Conservation (phyloP, 2,888 invertebrate species). For the Phytoseiulus persimilis region DNA sequence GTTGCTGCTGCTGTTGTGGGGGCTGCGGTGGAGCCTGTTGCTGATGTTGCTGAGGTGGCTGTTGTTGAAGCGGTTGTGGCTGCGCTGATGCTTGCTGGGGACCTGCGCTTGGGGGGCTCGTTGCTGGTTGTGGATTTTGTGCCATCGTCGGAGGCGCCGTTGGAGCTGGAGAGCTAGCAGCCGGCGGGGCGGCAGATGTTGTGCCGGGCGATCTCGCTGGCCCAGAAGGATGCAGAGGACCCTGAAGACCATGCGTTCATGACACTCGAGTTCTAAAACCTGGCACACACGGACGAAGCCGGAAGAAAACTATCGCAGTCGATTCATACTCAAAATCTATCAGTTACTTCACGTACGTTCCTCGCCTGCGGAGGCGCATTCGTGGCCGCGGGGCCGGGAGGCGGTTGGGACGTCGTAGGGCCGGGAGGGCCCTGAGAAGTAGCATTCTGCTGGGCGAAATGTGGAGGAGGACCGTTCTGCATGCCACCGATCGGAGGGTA, state of each 20-base stretch:
- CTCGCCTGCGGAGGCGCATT: background rate
- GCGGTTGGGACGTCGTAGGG: slow-evolving; percentile 19
- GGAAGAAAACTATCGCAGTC: background rate
- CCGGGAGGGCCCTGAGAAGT: slow-evolving; percentile 42
- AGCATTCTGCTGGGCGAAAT: slow-evolving; percentile 41
- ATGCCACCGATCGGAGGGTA: slow-evolving; percentile 41
- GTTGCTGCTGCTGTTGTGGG: background rate
- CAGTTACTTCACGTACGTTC: background rate
- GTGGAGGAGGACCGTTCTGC: slow-evolving; percentile 22
- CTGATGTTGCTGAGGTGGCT: background rate
- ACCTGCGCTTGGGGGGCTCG: background rate
- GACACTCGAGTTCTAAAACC: background rate
- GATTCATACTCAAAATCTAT: background rate
- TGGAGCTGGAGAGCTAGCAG: slow-evolving; percentile 42
- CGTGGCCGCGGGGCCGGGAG: background rate
- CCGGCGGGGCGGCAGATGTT: slow-evolving; percentile 25
- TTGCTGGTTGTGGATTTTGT: background rate
- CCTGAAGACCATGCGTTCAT: background rate
- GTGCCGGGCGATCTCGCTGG: background rate
- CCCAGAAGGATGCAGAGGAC: background rate
- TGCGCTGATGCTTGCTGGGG: background rate
- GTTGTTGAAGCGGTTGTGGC: background rate
- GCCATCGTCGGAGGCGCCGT: slow-evolving; percentile 32
- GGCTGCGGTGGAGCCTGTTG: background rate
- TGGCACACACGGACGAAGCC: background rate